phyloP scores from a whole-genome alignment of 1,140 invertebrate species.

The honey bee (Apis mellifera) region DNA sequence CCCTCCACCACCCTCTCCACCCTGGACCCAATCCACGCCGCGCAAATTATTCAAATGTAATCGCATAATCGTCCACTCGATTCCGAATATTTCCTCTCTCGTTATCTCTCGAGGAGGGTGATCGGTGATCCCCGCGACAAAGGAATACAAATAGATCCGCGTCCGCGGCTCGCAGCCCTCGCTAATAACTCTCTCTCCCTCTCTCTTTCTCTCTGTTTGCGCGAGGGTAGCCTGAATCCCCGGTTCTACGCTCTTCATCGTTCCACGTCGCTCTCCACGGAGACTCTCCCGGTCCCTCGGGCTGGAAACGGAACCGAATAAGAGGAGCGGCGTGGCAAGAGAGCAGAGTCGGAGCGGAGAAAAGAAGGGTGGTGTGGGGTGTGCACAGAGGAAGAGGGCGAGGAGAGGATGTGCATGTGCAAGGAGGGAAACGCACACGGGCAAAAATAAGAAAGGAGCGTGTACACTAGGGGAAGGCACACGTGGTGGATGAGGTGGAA shows the following conservation, averaged over 20 bases:
- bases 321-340: constrained; percentile 39
- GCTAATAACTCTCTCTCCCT: constrained; percentile 53
- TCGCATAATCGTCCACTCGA: constrained; percentile 22
- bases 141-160: constrained; percentile 60
- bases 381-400: constrained; percentile 32
- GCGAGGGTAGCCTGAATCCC: constrained; percentile 45
- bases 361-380: constrained; percentile 42
- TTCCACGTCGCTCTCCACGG: constrained; percentile 39
- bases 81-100: constrained; percentile 53
- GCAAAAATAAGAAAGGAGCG: background rate
- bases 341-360: constrained; percentile 36
- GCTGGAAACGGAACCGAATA: constrained; percentile 61
- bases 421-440: constrained; percentile 8
- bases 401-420: constrained; percentile 55
- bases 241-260: constrained; percentile 47
- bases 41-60: constrained; percentile 59
- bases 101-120: constrained; percentile 64
- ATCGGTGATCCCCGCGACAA: constrained; percentile 43
- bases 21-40: background rate
- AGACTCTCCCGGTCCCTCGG: constrained; percentile 36
- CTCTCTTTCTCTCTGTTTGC: background rate
- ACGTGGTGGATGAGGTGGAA: background rate
- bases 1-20: too few relatives aligned
- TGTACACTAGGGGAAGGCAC: background rate
- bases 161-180: constrained; percentile 53